Base-by-base conservation (phyloP, 2,113 vertebrate species). In the Cottus gobio region DNA sequence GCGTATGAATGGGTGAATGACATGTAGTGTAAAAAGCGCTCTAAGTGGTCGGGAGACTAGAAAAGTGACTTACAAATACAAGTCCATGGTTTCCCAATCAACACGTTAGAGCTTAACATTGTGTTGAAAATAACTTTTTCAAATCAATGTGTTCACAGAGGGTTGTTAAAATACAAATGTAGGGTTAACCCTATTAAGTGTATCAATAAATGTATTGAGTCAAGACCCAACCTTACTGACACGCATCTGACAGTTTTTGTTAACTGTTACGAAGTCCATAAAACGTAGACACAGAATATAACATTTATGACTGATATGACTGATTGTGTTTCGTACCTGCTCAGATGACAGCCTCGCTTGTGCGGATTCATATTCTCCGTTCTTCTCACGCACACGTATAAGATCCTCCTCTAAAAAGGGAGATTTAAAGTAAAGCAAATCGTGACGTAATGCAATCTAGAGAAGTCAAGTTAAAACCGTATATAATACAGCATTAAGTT, bases 331-430 rank as follows among this genome's bases (percentile, higher is more conserved):
- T 3, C 63, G 62, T 72, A 89, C 98, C 96, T 97, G 96, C 74
- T 95, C 60, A 1, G 94, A 88, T n/a, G 89, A 77, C 20, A 87
- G 88, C 56, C 65, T 96, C 16, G 95, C 94, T 71, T 96, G 95
- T 20, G 91, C 85, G 50, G 86, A 85, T 89, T 97, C 97, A 12
- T 97, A 93, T 75, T 98, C 96, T 80, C 93, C 95, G 73, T 95
- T 97, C 84, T 95, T 97, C 61, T 96, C 96, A 34, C 73, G 95
- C 13, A 96, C 42, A 28, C 44, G 68, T 83, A 96, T 97, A 34
- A 97, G 75, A 26, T 98, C 96, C 15, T 91, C 94, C 36, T 91
- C 98, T 99, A 56, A 22, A 88, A 88, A 34, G 50, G 37, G 26
- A 72, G 2, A 77, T 28, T 61, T 8, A 4, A 22, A 61, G 2